Base-by-base conservation (phyloP, 2,888 invertebrate genomes). In the Chironomus riparius region DNA sequence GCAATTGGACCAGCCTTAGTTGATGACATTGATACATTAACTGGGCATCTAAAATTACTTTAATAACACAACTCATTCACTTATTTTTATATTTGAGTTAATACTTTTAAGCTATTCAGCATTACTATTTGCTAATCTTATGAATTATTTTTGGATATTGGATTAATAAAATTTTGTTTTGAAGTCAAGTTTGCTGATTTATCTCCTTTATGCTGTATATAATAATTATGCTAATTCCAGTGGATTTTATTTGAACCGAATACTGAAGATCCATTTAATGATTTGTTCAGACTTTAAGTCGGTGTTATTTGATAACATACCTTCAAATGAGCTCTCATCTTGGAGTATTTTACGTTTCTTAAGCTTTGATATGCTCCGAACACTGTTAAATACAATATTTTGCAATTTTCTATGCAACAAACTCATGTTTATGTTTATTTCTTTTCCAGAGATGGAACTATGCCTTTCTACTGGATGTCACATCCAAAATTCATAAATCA, bases 1-100 rank as follows among this genome's bases (percentile, higher is more conserved):
- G 97, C 94, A 1, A 87, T 98, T 75, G 98, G 98, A n/a, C 98
- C 97, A 70, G 97, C 93, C 3, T 90, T 92, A 61, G 89, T 88
- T 79, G 86, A 87, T 79, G 82, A 90, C 68, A 87, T 97, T 79
- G 92, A 96, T 82, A 85, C 88, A 86, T 89, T 97, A 56, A 94
- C 96, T 21, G 94, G 95, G 72, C 92, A 95, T 84, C 87, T 97
- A 78, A 95, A 94, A 84, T 85, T 97, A 76, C 89, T 92, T 83
- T 95, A 87, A 88, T 77, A 38, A 18, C 28, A 38, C 38, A 38
- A 10, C 38, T 10, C 10, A 38, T 38, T 38, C 2, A 10, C 38
- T 28, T 28, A 3, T 4, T 28, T 28, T 28, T 5, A 28, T 28
- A 4, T 28, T 28, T 28, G 28, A 28, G 28, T 5, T 28, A 28